Evolutionary conservation across 2,797 vertebrate species (phyloP).

Genomic region (Brotula barbata): DNA sequence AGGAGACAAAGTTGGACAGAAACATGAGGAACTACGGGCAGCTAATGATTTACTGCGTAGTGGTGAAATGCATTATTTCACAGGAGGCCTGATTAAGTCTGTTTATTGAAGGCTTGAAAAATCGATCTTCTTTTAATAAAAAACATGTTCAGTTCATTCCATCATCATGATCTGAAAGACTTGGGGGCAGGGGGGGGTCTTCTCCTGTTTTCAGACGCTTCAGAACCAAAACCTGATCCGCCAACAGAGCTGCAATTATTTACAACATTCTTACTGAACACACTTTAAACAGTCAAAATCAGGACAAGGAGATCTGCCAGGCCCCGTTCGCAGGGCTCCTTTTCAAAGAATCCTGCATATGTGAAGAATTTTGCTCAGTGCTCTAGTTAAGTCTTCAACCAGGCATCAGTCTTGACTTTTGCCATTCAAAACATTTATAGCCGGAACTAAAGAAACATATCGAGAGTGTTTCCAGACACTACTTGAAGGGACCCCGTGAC

Average conservation of each 20-base stretch:
- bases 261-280: constrained; percentile 22
- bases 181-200: too few relatives aligned
- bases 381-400: too few relatives aligned
- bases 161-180: not conserved
- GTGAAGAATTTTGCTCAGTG: not conserved
- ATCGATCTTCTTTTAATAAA: not conserved
- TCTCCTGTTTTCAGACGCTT: not conserved
- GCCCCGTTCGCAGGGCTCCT: not conserved
- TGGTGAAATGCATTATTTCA: too few relatives aligned
- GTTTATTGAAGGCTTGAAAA: too few relatives aligned
- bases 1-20: too few relatives aligned
- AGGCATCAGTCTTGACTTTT: too few relatives aligned
- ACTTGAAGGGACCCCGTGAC: not conserved
- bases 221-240: not conserved
- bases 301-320: constrained; percentile 3
- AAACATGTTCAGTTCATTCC: not conserved
- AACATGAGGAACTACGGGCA: too few relatives aligned
- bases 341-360: not conserved
- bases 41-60: too few relatives aligned
- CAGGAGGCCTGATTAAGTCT: too few relatives aligned
- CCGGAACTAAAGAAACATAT: not conserved
- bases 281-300: constrained; percentile 16
- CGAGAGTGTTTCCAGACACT: not conserved
- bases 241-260: constrained; percentile 16
- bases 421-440: not conserved